Percentiles rank a stretch among this genome's conserved stretches.
Evolutionary conservation across 2,888 invertebrate species (phyloP).

Genomic region (Andrena dorsata): DNA sequence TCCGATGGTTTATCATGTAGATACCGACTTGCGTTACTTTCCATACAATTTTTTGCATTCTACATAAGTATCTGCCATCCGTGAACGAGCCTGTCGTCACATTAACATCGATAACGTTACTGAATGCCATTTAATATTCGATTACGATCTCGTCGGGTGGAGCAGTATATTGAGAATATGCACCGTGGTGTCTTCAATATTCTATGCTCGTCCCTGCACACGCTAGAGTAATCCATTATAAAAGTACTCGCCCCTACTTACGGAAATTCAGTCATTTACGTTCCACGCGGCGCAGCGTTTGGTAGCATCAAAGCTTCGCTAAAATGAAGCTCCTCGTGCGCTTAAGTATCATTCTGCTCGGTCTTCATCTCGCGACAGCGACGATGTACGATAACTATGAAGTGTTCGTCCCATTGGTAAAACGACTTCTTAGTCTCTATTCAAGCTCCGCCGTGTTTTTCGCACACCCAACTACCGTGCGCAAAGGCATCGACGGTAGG

Average conservation of each 20-base stretch:
- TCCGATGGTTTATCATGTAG: neutral
- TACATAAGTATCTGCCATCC: neutral
- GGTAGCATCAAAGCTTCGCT: neutral
- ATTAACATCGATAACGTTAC: neutral
- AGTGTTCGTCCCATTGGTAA: constrained; percentile 26
- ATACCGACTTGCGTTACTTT: neutral
- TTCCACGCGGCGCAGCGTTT: neutral
- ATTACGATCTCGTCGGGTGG: neutral
- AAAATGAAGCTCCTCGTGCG: constrained; percentile 23
- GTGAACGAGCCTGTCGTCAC: neutral
- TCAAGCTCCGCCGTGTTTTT: constrained; percentile 45
- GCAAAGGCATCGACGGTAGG: constrained; percentile 16
- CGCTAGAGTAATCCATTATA: constrained; percentile 24
- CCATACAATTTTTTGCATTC: neutral
- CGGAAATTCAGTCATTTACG: constrained; percentile 31
- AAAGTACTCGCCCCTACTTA: constrained; percentile 18
- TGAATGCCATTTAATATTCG: constrained; percentile 19
- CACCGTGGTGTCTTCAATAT: constrained; percentile 29
- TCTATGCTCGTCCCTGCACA: constrained; percentile 18
- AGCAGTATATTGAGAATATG: neutral
- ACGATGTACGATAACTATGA: neutral
- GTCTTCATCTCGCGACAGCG: neutral
- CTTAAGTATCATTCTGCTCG: constrained; percentile 5
- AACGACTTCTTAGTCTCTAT: constrained; percentile 37
- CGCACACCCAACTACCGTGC: neutral